Conservation (phyloP, 2,888 invertebrate genomes). For the Alcis repandata region DNA sequence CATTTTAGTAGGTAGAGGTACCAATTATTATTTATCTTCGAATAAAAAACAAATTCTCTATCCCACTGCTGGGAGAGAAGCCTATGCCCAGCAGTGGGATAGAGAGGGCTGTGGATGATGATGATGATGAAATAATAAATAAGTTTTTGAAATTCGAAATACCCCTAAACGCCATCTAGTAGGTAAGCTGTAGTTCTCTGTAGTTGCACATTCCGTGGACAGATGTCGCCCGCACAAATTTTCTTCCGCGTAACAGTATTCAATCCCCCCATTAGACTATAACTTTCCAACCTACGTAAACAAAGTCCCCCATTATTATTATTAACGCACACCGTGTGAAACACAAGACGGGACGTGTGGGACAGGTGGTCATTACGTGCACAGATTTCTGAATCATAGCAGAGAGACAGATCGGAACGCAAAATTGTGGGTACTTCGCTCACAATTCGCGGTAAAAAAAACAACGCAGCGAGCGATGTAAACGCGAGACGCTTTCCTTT, state of each 20-base stretch:
- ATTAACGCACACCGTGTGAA: slow-evolving; percentile 35
- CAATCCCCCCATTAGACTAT: slow-evolving; percentile 7
- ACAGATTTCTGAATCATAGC: background rate
- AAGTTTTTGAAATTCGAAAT: too few species aligned
- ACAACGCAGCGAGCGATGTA: too few species aligned
- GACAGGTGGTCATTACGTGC: slow-evolving; percentile 38
- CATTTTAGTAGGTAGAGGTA: too few species aligned
- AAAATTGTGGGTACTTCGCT: background rate
- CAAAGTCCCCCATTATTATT: slow-evolving; percentile 30
- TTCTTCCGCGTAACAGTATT: slow-evolving; percentile 2
- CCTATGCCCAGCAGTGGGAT: too few species aligned
- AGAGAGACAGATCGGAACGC: background rate
- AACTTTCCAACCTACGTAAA: slow-evolving; percentile 16
- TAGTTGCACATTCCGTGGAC: slow-evolving; percentile 4
- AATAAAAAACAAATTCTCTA: too few species aligned
- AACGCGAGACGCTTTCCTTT: too few species aligned
- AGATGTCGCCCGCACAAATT: slow-evolving; percentile 29
- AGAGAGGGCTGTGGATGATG: too few species aligned
- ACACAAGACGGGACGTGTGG: slow-evolving; percentile 33
- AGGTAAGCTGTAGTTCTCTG: background rate
- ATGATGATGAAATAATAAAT: too few species aligned
- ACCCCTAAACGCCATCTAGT: slow-evolving; percentile 29
- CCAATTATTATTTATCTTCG: too few species aligned
- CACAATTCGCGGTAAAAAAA: too few species aligned
- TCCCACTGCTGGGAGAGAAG: too few species aligned